A percentile compares a stretch with the other conserved stretches of the same genome.
Evolutionary conservation across 2,888 invertebrate species (phyloP).

Genomic region (Stenichneumon culpator): DNA sequence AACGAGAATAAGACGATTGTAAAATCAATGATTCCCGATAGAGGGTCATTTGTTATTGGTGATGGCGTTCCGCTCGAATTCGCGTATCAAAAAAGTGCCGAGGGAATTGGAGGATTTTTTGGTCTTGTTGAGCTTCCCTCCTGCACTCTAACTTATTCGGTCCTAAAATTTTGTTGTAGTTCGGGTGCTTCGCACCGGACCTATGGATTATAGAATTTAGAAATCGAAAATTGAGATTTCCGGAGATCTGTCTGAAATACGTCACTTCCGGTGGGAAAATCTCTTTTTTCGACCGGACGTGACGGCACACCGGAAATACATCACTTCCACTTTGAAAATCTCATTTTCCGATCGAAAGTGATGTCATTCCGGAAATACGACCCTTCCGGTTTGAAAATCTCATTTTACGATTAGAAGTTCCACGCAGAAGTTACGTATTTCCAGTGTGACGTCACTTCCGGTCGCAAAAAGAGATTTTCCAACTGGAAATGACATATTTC

Average conservation of each 20-base stretch:
- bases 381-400: too few species aligned
- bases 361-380: too few species aligned
- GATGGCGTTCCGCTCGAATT: conserved; percentile 69
- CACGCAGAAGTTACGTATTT: too few species aligned
- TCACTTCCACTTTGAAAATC: too few species aligned
- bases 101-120: conserved; percentile 33
- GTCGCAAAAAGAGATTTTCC: too few species aligned
- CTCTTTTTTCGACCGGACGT: too few species aligned
- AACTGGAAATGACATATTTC: too few species aligned
- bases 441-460: too few species aligned
- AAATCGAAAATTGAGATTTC: neutral
- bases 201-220: neutral
- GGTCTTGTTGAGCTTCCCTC: conserved; percentile 3
- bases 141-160: conserved; percentile 14
- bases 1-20: neutral
- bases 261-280: too few species aligned
- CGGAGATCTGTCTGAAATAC: neutral
- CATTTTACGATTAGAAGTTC: too few species aligned
- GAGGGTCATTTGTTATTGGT: conserved; percentile 55
- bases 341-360: too few species aligned
- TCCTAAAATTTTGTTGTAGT: neutral
- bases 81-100: conserved; percentile 42
- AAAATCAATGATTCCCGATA: conserved; percentile 21
- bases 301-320: too few species aligned
- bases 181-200: neutral